Conservation (phyloP, 1,140 invertebrate genomes). For the Lerema accius region DNA sequence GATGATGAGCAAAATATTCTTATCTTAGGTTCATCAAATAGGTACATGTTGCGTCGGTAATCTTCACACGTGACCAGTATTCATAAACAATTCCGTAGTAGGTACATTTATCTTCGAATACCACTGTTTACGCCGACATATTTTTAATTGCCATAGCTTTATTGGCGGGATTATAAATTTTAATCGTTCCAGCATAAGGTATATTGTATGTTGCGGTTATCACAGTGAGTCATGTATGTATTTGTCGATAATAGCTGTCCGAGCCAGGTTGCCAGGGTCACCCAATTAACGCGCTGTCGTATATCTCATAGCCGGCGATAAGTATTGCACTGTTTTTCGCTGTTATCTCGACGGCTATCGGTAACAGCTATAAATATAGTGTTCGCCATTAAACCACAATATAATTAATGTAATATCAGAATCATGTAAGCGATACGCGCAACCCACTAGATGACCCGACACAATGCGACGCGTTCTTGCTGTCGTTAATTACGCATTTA, state of each 20-base stretch:
- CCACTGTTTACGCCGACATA: background rate
- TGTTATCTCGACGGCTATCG: constrained; percentile 38
- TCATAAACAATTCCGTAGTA: constrained; percentile 16
- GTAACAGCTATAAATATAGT: constrained; percentile 40
- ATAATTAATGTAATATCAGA: constrained; percentile 38
- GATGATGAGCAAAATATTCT: background rate
- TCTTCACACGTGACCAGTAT: constrained; percentile 4
- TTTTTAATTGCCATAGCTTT: background rate
- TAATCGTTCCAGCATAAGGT: constrained; percentile 3
- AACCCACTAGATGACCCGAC: constrained; percentile 29
- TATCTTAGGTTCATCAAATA: background rate
- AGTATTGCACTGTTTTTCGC: constrained; percentile 45
- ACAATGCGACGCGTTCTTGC: background rate
- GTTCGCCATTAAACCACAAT: constrained; percentile 25
- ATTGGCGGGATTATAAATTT: constrained; percentile 6
- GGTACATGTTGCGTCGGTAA: background rate
- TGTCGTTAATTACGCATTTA: too few species aligned
- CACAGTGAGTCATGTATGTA: constrained; percentile 17
- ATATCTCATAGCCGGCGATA: constrained; percentile 34
- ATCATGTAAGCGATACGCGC: constrained; percentile 46
- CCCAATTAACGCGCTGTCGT: constrained; percentile 35
- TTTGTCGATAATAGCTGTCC: constrained; percentile 20
- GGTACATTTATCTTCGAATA: constrained; percentile 15
- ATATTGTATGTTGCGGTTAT: constrained; percentile 11
- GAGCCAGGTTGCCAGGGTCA: constrained; percentile 28